Conservation (phyloP, 2,888 invertebrate species). For the Pyrrhosoma nymphula region DNA sequence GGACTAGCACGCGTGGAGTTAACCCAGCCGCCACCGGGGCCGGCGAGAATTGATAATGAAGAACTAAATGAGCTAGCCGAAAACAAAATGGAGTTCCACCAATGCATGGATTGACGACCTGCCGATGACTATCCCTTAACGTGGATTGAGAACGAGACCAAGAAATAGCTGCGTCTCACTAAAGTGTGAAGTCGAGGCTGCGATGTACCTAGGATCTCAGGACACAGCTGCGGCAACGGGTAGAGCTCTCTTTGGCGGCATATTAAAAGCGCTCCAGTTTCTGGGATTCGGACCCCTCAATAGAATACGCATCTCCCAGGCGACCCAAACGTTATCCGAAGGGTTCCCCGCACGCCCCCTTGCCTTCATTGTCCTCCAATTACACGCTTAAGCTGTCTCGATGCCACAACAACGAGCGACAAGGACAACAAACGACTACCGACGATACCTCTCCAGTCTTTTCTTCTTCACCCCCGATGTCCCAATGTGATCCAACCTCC, state of each 20-base stretch:
- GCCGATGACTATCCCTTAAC: too few species aligned
- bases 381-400: constrained; percentile 19
- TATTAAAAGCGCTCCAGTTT: background rate
- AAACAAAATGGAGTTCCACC: too few species aligned
- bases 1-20: too few species aligned
- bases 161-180: too few species aligned
- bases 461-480: background rate
- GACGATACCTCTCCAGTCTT: background rate
- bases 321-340: background rate
- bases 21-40: too few species aligned
- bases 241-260: background rate
- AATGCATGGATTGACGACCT: too few species aligned
- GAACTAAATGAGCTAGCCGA: too few species aligned
- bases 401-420: background rate
- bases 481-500: background rate
- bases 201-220: too few species aligned
- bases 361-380: background rate
- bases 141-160: too few species aligned
- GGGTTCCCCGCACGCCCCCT: background rate
- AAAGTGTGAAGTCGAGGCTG: too few species aligned
- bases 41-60: too few species aligned
- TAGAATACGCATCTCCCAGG: background rate
- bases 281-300: background rate
- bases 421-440: constrained; percentile 3
- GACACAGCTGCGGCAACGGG: background rate